Evolutionary conservation across 2,113 vertebrate species (phyloP), one percentile per base, ranked within the genome.

Genomic region (Zosterops hypoxanthus): DNA sequence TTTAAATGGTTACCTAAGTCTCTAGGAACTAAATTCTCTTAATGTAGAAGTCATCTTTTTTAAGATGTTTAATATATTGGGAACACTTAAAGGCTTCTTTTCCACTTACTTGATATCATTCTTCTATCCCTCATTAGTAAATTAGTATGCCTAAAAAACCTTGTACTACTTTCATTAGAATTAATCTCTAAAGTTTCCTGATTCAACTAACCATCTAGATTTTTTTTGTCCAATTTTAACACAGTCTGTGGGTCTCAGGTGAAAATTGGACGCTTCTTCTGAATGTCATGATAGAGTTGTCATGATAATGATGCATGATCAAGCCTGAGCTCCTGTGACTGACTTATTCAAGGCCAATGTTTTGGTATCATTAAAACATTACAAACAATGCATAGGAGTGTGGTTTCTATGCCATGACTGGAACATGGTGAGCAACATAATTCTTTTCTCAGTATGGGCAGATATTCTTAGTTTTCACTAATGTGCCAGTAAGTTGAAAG

Each of bases 401-500:
- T 56, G 44, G 47, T 83, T 77, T 63, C 60, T 56, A 0, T 80
- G 80, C 65, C 57, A 69, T 33, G 33, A 31, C n/a, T 60, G 29
- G 53, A 71, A 86, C 41, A 44, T 78, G 72, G 71, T 71, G 64
- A 94, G 41, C 66, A 86, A 44, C 18, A n/a, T 65, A 14, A 31
- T 70, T 87, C 18, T 91, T 92, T 70, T 78, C 31, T 84, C 70
- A 39, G 11, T 64, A 36, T 3, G 9, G 89, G 49, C 76, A 90
- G 53, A 82, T 92, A 88, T 79, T 96, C 79, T 83, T 90, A 64
- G 44, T 90, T 75, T 90, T 86, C 65, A 72, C 31, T 88, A 19
- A 76, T 36, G 31, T 93, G 47, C 42, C 63, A 41, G 12, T 41
- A 81, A 83, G 24, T 49, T 66, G 70, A 90, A 88, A 81, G 15